Evolutionary conservation across 2,113 vertebrate species (phyloP), one percentile per base, ranked within the genome.

Genomic region (Eupsittula cactorum): DNA sequence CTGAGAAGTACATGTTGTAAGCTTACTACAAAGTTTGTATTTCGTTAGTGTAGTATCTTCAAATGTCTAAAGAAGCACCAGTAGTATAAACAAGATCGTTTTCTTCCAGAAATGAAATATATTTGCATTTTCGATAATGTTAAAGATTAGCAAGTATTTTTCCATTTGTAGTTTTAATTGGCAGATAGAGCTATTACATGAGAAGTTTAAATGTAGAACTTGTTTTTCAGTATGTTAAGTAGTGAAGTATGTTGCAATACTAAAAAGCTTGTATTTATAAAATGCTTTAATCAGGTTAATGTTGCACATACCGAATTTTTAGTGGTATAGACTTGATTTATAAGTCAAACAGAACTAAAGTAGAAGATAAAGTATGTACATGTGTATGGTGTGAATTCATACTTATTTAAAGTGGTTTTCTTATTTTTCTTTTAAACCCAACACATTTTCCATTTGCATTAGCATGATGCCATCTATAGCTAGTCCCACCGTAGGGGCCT

Each of bases 261-360:
- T 97, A 97, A 97, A 94, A 96, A 95, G 85, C 93, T 97, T 98
- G 95, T 97, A 97, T 98, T 98, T 98, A 98, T 98, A 97, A 97
- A 98, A 73, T 91, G 96, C 97, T 97, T 98, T 97, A 90, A 95
- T 97, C 17, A 94, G 96, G 93, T 98, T 97, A 91, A 95, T 95
- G 94, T 97, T 97, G 95, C 97, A 97, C 96, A 97, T 96, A 97
- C 77, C 31, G 52, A 95, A 86, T 96, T 98, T 97, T 95, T 92
- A 95, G 94, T 96, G 95, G 92, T 87, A 88, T 86, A 97, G 93
- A 84, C 50, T 95, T 97, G 94, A 96, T 95, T 97, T 97, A 92
- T 95, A 97, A 95, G 97, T 97, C 85, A 94, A 50, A 97, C 63
- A 94, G 95, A 95, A 86, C 84, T 97, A 94, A 94, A 14, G 0